A percentile compares a stretch with the other conserved stretches of the same genome.
phyloP scores from a whole-genome alignment of 2,888 invertebrate genomes.

The Drosophila vallismaia region DNA sequence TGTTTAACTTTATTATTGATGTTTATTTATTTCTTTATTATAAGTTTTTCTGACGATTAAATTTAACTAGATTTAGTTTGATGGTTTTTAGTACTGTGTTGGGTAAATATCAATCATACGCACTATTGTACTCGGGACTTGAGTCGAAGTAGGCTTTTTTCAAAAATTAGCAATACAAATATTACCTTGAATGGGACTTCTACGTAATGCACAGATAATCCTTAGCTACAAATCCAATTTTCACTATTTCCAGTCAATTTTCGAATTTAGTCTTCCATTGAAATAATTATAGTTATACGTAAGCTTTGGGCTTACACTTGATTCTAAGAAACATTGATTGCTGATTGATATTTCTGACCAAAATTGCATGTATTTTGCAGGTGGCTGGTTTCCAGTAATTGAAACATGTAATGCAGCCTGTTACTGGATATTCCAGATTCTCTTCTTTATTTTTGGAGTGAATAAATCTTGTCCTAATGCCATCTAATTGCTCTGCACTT shows the following conservation, averaged over 20 bases:
- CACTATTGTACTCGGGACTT: too few species aligned
- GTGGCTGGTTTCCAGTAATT: slow-evolving; percentile 10
- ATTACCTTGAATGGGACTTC: neutral
- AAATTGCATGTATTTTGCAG: slow-evolving; percentile 34
- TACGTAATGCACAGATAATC: neutral
- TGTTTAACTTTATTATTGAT: neutral
- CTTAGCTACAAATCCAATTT: neutral
- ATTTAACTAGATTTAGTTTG: too few species aligned
- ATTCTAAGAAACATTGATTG: slow-evolving; percentile 6
- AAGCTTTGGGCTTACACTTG: neutral
- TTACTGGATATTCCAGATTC: neutral
- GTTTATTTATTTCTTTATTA: neutral
- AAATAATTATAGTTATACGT: slow-evolving; percentile 21
- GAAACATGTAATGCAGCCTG: neutral
- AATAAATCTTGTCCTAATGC: slow-evolving; percentile 20
- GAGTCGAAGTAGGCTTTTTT: too few species aligned
- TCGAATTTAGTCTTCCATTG: neutral
- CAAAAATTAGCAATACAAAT: too few species aligned
- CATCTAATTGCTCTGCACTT: slow-evolving; percentile 27
- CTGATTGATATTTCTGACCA: slow-evolving; percentile 36
- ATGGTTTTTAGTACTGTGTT: too few species aligned
- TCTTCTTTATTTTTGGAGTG: neutral
- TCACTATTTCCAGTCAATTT: neutral
- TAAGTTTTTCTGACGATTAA: too few species aligned
- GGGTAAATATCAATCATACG: neutral